phyloP scores from a whole-genome alignment of 2,888 invertebrate species.

The Drosophila greeni region DNA sequence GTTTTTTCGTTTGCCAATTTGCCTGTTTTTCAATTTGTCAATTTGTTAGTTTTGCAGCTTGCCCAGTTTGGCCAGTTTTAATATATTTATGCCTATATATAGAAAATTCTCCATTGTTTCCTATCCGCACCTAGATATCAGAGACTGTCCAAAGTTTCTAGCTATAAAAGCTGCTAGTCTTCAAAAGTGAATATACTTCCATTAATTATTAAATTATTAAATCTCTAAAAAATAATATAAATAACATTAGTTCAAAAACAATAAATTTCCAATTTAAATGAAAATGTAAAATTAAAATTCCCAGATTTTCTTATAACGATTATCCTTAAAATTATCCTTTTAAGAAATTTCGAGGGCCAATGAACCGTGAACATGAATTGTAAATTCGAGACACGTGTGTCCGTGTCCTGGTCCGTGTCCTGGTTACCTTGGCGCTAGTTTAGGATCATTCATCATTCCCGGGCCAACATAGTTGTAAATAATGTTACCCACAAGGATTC shows the following conservation, averaged over 20 bases:
- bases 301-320: neutral
- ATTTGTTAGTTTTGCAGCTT: no score
- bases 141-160: no score
- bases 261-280: no score
- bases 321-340: neutral
- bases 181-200: neutral
- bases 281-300: no score
- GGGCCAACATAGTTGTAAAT: slow-evolving; percentile 69
- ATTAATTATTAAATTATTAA: neutral
- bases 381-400: neutral
- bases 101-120: no score
- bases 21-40: no score
- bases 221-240: no score
- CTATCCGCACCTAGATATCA: no score
- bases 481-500: slow-evolving; percentile 73
- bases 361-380: neutral
- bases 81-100: no score
- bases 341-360: neutral
- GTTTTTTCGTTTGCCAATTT: neutral
- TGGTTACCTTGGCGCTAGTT: slow-evolving; percentile 38
- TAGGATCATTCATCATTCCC: slow-evolving; percentile 70
- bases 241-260: no score
- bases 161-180: neutral
- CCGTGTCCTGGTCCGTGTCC: neutral
- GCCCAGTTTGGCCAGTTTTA: no score